Percentiles rank a stretch among this genome's conserved stretches.
phyloP scores from a whole-genome alignment of 2,113 vertebrate genomes.

The Todiramphus chloris region DNA sequence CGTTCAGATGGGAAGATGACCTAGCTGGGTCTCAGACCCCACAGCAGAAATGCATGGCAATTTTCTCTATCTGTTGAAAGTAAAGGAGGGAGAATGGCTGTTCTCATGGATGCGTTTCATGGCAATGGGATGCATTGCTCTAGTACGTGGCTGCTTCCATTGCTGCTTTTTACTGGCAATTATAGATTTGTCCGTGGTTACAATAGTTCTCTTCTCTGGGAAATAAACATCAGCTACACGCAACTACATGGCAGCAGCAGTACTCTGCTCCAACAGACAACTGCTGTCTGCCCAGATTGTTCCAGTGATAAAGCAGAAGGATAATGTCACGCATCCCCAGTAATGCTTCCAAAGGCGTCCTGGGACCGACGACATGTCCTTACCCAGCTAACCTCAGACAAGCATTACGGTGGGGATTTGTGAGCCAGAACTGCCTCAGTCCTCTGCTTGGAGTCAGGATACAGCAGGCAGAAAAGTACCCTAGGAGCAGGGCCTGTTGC shows the following conservation, averaged over 20 bases:
- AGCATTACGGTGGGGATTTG: fast-evolving
- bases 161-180: neutral
- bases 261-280: neutral
- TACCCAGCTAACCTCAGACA: neutral
- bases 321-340: neutral
- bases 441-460: neutral
- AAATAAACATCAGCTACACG: neutral
- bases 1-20: neutral
- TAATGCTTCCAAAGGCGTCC: neutral
- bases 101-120: neutral
- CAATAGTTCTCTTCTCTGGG: neutral
- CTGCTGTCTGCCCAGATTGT: neutral
- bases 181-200: neutral
- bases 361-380: fast-evolving
- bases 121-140: neutral
- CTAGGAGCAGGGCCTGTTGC: fast-evolving
- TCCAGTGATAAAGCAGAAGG: neutral
- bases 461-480: neutral
- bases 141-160: neutral
- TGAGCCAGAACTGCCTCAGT: neutral
- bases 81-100: neutral
- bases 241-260: neutral
- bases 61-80: neutral
- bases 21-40: neutral
- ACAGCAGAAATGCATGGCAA: neutral